Evolutionary conservation across 35 echinoderm and acorn worm species (phyloP).

Genomic region (Anneissia japonica): DNA sequence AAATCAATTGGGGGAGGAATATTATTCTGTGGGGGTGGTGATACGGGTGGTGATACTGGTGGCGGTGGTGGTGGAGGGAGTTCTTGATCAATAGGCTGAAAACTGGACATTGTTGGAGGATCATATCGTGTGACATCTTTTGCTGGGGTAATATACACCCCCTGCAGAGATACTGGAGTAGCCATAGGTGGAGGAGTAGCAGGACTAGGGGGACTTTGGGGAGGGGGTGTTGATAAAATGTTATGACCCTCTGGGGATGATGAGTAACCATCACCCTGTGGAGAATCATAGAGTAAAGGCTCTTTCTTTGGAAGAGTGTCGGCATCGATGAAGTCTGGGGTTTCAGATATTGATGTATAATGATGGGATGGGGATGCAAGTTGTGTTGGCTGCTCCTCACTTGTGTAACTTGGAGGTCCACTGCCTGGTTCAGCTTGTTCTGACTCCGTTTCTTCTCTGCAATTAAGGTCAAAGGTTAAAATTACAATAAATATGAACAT

Average conservation of each 20-base stretch:
- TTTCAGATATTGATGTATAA: background rate
- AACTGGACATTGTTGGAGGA: background rate
- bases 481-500: too few species aligned
- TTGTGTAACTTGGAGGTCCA: background rate
- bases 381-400: background rate
- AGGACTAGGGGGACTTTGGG: background rate
- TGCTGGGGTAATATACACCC: background rate
- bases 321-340: background rate
- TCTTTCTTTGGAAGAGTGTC: background rate
- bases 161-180: background rate
- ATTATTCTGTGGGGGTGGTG: background rate
- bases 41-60: background rate
- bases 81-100: background rate
- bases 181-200: too few species aligned
- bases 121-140: background rate
- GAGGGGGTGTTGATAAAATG: background rate
- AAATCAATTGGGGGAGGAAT: background rate
- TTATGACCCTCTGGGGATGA: background rate
- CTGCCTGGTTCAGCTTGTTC: background rate
- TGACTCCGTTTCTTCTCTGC: background rate
- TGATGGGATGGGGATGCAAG: background rate
- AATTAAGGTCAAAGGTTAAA: background rate
- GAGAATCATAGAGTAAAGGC: background rate
- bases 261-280: background rate
- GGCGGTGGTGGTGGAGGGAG: background rate